Conservation (phyloP, 2,888 invertebrate species). For the Apotomis betuletana region DNA sequence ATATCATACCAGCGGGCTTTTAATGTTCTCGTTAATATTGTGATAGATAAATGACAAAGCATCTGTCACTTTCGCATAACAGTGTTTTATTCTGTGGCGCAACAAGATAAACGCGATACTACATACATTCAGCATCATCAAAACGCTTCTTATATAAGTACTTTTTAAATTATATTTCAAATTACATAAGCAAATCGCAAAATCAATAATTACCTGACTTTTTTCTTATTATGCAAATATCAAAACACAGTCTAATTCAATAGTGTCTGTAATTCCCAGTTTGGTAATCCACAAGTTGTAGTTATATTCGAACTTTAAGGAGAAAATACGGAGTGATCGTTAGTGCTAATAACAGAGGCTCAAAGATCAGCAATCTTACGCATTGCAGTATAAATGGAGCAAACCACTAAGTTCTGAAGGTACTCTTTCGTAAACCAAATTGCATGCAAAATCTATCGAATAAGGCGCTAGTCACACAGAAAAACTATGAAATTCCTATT, state of each 20-base stretch:
- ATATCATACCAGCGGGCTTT: too few relatives aligned
- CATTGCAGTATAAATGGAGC: slow-evolving; percentile 41
- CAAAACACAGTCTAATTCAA: slow-evolving; percentile 23
- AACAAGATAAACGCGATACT: too few relatives aligned
- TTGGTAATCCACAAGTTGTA: slow-evolving; percentile 25
- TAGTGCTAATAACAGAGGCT: slow-evolving; percentile 39
- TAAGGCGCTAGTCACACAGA: neutral
- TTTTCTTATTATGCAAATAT: slow-evolving; percentile 11
- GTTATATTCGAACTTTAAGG: slow-evolving; percentile 40
- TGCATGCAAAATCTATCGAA: slow-evolving; percentile 38
- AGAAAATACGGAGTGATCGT: slow-evolving; percentile 37
- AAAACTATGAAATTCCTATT: too few relatives aligned
- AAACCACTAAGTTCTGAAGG: slow-evolving; percentile 38
- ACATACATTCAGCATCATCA: too few relatives aligned
- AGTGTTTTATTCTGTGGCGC: too few relatives aligned
- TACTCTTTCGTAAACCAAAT: slow-evolving; percentile 41
- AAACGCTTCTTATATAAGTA: too few relatives aligned
- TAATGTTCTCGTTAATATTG: too few relatives aligned
- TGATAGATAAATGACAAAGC: too few relatives aligned
- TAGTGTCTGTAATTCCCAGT: slow-evolving; percentile 23
- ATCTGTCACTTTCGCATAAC: too few relatives aligned
- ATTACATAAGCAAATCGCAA: too few relatives aligned
- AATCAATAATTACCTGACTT: too few relatives aligned
- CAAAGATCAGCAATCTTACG: slow-evolving; percentile 41
- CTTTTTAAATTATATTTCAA: too few relatives aligned